Percentiles rank a stretch among this genome's conserved stretches.
These are phyloP conservation scores for Spilosoma lubricipeda DNA, from an alignment of 2,888 invertebrate species.

Conservation along the genomic window DNA sequence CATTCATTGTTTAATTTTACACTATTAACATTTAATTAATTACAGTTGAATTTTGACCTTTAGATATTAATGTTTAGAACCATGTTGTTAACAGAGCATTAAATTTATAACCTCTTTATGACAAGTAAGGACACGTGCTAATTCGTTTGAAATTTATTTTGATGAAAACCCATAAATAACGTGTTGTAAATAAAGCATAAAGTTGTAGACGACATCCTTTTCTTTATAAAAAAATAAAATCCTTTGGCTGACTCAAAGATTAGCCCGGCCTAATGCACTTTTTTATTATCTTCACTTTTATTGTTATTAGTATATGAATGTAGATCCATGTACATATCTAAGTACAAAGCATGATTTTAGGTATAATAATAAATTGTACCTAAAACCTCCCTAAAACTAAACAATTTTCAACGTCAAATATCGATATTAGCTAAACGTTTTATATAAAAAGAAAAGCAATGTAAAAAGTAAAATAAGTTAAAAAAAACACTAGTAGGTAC, in stretches of 20 bases:
- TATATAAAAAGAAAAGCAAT: too few relatives aligned
- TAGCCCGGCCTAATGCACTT: background rate
- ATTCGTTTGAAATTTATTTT: background rate
- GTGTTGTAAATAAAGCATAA: background rate
- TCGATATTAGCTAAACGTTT: too few relatives aligned
- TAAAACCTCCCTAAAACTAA: background rate
- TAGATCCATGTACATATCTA: too few relatives aligned
- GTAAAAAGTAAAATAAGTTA: too few relatives aligned
- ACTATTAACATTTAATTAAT: background rate
- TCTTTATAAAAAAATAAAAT: background rate
- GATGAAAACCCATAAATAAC: background rate
- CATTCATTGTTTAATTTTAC: slow-evolving; percentile 57
- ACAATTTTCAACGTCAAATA: too few relatives aligned
- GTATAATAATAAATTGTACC: background rate
- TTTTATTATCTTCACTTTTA: background rate
- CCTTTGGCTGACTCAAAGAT: background rate
- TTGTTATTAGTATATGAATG: background rate
- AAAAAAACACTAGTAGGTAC: too few relatives aligned
- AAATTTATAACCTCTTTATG: background rate
- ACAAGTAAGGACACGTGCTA: background rate
- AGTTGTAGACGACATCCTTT: background rate
- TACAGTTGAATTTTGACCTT: too few relatives aligned
- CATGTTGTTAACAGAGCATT: background rate
- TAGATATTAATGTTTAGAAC: background rate
- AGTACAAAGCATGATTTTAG: background rate